These are phyloP conservation scores for Crioceris asparagi DNA, from an alignment of 2,888 invertebrate genomes.

Conservation along the genomic window DNA sequence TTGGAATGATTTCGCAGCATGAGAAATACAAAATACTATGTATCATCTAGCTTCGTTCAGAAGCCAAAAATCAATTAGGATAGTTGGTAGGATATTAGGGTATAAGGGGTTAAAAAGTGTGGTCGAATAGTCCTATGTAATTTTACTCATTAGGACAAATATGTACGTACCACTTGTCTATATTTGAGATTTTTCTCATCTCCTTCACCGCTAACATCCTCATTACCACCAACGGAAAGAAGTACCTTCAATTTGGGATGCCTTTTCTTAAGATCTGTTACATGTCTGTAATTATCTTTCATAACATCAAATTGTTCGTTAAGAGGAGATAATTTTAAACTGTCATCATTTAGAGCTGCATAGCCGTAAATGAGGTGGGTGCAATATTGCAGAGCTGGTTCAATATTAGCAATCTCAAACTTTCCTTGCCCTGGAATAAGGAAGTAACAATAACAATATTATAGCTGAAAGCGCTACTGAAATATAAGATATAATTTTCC, in stretches of 20 bases:
- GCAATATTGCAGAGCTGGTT: constrained; percentile 67
- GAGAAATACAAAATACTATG: no score
- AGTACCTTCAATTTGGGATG: constrained; percentile 62
- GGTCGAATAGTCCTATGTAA: no score
- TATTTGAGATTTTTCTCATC: constrained; percentile 53
- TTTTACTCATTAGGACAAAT: neutral
- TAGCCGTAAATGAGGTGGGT: constrained; percentile 72
- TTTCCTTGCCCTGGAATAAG: constrained; percentile 59
- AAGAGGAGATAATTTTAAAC: constrained; percentile 57
- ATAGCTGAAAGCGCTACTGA: neutral
- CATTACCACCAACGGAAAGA: constrained; percentile 68
- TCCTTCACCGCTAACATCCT: constrained; percentile 46
- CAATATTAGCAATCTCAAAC: constrained; percentile 57
- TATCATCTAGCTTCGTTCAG: no score
- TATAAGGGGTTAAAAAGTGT: no score
- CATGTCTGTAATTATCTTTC: constrained; percentile 59
- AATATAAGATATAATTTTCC: neutral
- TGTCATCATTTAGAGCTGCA: constrained; percentile 63
- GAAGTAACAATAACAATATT: neutral
- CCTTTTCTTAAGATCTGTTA: constrained; percentile 58
- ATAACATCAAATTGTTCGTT: constrained; percentile 67
- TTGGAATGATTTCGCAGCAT: no score
- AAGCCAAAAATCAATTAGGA: no score
- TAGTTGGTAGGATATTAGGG: no score
- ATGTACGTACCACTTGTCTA: constrained; percentile 49